Evolutionary conservation across 2,888 invertebrate genomes (phyloP).

Genomic region (Agrypnus murinus): DNA sequence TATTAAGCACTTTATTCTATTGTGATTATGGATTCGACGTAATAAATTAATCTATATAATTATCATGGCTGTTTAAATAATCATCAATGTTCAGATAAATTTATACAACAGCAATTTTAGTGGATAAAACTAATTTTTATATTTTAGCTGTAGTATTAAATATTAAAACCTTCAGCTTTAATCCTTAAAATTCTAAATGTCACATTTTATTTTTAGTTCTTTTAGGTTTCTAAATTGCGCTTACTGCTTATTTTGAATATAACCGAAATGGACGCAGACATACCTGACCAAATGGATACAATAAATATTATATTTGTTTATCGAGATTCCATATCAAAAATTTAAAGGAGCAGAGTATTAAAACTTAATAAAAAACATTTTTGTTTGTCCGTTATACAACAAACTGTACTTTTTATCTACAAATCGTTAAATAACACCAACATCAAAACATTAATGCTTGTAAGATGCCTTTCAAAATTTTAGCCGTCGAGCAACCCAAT

Average conservation of each 20-base stretch:
- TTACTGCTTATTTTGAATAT: neutral
- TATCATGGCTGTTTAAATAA: conserved; percentile 32
- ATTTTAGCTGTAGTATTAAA: neutral
- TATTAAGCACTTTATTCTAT: conserved; percentile 31
- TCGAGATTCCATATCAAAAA: no score
- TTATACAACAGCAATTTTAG: conserved; percentile 7
- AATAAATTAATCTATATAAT: conserved; percentile 28
- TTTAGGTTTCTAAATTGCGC: neutral
- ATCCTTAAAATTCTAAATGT: conserved; percentile 4
- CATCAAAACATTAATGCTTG: no score
- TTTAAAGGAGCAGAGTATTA: no score
- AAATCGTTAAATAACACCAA: no score
- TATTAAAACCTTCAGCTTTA: neutral
- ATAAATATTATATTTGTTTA: no score
- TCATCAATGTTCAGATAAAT: conserved; percentile 22
- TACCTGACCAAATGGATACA: no score
- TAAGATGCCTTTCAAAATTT: no score
- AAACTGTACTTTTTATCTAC: no score
- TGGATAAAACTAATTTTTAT: conserved; percentile 18
- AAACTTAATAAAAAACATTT: no score
- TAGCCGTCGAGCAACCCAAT: no score
- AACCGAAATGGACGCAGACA: no score
- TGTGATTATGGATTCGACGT: conserved; percentile 31
- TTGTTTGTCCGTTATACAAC: no score
- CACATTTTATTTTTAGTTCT: neutral